Base-by-base conservation (phyloP, 2,888 invertebrate genomes). In the Byasa hedistus region DNA sequence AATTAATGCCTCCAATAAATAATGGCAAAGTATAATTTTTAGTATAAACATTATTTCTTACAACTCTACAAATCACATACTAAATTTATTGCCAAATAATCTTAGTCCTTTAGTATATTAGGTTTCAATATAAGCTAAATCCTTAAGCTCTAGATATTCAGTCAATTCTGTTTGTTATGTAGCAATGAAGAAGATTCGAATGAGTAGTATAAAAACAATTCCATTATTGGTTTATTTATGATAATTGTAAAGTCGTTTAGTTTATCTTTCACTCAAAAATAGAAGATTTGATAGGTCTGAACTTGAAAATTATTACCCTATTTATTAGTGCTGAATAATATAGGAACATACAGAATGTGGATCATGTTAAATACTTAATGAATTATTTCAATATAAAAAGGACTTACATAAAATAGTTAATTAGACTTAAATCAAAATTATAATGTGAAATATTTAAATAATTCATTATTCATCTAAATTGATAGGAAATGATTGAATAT, bases 1-100 rank as follows among this genome's bases (percentile, higher is more conserved):
- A 66, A 57, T 63, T 76, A 77, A 80, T 75, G 74, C 75, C 74
- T 73, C 72, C 58, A 70, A 71, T 74, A 72, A 73, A 75, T 73
- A 75, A 68, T 71, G 68, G 71, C 69, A 65, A 74, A 76, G 72
- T 72, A 72, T 68, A 54, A 65, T 65, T 68, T 73, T 70, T 71
- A 65, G 69, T 70, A 72, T 71, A 72, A 72, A 72, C 36, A 64
- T 65, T n/a, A 36, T 48, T 57, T 62, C 52, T 73, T 72, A 71
- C 68, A 71, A 71, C 64, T 69, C 68, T 71, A 70, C 65, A 78
- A 81, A 85, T 87, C 84, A 86, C 85, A 84, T 80, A 71, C 73
- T 78, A 78, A 73, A 72, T 48, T 85, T 89, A 89, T 88, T 87
- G 85, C 87, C 80, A 69, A 80, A 77, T 77, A 76, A 24, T 27